These are phyloP conservation scores for Paralichthys olivaceus DNA, from an alignment of 2,113 vertebrate genomes.

Conservation along the genomic window DNA sequence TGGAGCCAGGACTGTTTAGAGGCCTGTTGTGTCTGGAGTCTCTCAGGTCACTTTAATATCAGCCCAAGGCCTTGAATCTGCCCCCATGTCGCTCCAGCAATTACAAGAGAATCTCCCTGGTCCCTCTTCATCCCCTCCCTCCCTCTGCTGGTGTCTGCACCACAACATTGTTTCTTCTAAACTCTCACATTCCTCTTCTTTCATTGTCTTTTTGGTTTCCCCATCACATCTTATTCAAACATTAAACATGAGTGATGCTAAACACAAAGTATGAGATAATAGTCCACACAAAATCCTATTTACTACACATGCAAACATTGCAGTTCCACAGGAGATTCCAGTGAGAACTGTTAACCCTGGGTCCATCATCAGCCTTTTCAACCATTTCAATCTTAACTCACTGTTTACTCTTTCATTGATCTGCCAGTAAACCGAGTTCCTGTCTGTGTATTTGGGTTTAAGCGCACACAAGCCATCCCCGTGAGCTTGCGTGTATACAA, in stretches of 20 bases:
- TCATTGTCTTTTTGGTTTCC: slow-evolving; percentile 68
- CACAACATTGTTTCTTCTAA: not conserved
- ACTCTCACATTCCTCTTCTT: slow-evolving; percentile 32
- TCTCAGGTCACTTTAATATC: slow-evolving; percentile 79
- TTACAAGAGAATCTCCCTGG: slow-evolving; percentile 62
- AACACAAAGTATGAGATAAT: slow-evolving; percentile 23
- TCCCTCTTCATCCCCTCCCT: slow-evolving; percentile 39
- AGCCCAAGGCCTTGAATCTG: slow-evolving; percentile 59
- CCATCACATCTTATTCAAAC: slow-evolving; percentile 8
- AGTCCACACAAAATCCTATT: slow-evolving; percentile 17
- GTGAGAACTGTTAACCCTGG: slow-evolving; percentile 14
- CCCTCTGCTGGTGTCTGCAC: slow-evolving; percentile 20
- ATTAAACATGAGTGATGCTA: slow-evolving; percentile 11
- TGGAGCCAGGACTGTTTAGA: slow-evolving; percentile 76
- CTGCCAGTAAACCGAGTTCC: slow-evolving; percentile 62
- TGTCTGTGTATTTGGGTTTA: slow-evolving; percentile 55
- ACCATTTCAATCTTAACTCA: slow-evolving; percentile 39
- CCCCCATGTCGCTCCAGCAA: slow-evolving; percentile 66
- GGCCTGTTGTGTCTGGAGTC: slow-evolving; percentile 73
- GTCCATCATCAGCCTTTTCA: slow-evolving; percentile 39
- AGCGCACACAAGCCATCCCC: slow-evolving; percentile 58
- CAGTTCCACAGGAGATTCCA: slow-evolving; percentile 20
- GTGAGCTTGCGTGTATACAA: slow-evolving; percentile 70
- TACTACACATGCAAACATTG: slow-evolving; percentile 19
- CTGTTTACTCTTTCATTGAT: slow-evolving; percentile 63